Evolutionary conservation across 2,113 vertebrate species (phyloP), one percentile per base, ranked within the genome.

Genomic region (Rhinolophus ferrumequinum): DNA sequence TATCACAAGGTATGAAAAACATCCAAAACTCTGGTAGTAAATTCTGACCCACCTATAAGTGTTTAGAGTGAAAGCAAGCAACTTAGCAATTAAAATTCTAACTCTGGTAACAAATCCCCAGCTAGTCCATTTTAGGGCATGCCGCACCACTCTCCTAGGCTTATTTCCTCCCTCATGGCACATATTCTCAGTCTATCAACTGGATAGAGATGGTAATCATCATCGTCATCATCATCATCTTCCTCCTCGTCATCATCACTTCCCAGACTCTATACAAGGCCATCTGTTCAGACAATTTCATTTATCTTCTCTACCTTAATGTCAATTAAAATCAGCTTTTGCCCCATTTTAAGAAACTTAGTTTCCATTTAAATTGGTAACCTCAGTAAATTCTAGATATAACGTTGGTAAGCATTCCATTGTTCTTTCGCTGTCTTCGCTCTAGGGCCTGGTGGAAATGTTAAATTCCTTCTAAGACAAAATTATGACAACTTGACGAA

Each of bases 391-490:
- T 66, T 91, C 58, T 81, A 93, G 0, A 22, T 62, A 21, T 76
- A 44, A 97, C n/a, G 82, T 90, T 41, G 88, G 54, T 33, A 87
- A 88, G 41, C 18, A 75, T 56, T 93, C 0, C 88, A 87, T 94
- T 97, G 28, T 92, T 97, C 41, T 91, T 93, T 79, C 80, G 83
- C 33, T 93, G 44, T 70, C 79, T 19, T 97, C 90, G 89, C 44
- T 75, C 60, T 79, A 89, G 21, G 64, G 47, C 8, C 56, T 88
- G 67, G 85, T 72, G 96, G 90, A 97, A 95, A 80, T 64, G 70
- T 72, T 41, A 94, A 93, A 72, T 96, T 95, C 52, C 12, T 95
- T 93, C n/a, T 28, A 81, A 94, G 95, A 95, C 64, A 90, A 97
- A 97, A 94, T 84, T 80, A 91, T 33, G 35, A 82, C 87, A 97